Percentiles rank a stretch among this genome's conserved stretches.
Evolutionary conservation across 2,113 vertebrate genomes (phyloP).

Genomic region (Chaetodon trifascialis): DNA sequence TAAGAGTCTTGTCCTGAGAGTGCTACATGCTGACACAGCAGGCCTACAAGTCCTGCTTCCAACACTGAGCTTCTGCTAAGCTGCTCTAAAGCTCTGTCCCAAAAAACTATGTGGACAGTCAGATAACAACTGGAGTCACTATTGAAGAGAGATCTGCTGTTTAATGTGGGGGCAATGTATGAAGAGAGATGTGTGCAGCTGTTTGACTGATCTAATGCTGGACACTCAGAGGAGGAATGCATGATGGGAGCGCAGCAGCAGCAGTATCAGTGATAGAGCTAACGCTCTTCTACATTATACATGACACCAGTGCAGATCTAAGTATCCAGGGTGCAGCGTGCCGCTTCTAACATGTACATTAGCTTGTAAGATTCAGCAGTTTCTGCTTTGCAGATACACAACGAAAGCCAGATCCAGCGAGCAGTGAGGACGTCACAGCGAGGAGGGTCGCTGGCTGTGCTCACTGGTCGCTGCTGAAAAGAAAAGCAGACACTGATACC

Average conservation of each 20-base stretch:
- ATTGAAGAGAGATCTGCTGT: background rate
- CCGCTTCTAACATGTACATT: background rate
- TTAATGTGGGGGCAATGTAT: background rate
- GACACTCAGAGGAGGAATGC: slow-evolving; percentile 3
- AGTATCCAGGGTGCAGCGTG: background rate
- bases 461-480: too few relatives aligned
- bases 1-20: slow-evolving; percentile 32
- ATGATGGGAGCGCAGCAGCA: background rate
- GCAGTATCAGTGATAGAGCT: background rate
- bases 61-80: slow-evolving; percentile 3
- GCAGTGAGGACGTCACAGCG: background rate
- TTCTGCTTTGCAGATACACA: background rate
- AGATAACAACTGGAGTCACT: background rate
- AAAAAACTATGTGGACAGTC: background rate
- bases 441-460: too few relatives aligned
- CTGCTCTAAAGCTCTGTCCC: slow-evolving; percentile 7
- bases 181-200: background rate
- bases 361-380: background rate
- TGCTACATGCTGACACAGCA: slow-evolving; percentile 32
- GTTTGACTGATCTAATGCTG: background rate
- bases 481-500: too few relatives aligned
- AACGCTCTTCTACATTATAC: slow-evolving; percentile 7
- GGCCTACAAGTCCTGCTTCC: slow-evolving; percentile 31
- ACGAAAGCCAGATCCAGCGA: background rate
- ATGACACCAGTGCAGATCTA: background rate